Evolutionary conservation across 2,888 invertebrate species (phyloP).

Genomic region (Acanthosepion lycidas): DNA sequence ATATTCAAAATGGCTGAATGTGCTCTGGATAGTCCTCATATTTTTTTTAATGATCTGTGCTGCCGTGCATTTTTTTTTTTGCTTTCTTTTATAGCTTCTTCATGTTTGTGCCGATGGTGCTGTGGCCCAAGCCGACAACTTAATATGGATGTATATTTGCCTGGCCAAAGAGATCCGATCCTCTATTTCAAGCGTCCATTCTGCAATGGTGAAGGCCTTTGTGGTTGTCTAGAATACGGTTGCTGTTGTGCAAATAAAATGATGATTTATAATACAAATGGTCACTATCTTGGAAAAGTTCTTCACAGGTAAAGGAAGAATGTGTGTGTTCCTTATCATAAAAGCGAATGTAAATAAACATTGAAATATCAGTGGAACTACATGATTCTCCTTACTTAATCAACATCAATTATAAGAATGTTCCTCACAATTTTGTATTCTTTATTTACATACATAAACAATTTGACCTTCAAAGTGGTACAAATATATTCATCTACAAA

Average conservation of each 20-base stretch:
- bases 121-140: not conserved
- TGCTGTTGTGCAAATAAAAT: slow-evolving; percentile 8
- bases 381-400: too few relatives aligned
- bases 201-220: not conserved
- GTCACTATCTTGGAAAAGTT: not conserved
- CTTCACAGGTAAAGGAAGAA: not conserved
- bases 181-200: not conserved
- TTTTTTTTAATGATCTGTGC: too few relatives aligned
- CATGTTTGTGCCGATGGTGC: not conserved
- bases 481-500: too few relatives aligned
- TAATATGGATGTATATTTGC: not conserved
- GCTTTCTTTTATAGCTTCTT: not conserved
- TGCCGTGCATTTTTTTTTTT: too few relatives aligned
- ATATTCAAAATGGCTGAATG: too few relatives aligned
- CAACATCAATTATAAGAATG: too few relatives aligned
- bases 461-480: too few relatives aligned
- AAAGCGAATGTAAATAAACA: too few relatives aligned
- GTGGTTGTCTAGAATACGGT: not conserved
- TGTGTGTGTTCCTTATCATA: not conserved
- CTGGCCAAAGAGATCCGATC: not conserved
- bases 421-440: too few relatives aligned
- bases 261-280: not conserved
- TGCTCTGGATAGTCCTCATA: too few relatives aligned
- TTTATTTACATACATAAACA: too few relatives aligned
- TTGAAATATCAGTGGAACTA: too few relatives aligned